Evolutionary conservation across 2,797 vertebrate species (phyloP).

Genomic region (Gallinago nigripennis): DNA sequence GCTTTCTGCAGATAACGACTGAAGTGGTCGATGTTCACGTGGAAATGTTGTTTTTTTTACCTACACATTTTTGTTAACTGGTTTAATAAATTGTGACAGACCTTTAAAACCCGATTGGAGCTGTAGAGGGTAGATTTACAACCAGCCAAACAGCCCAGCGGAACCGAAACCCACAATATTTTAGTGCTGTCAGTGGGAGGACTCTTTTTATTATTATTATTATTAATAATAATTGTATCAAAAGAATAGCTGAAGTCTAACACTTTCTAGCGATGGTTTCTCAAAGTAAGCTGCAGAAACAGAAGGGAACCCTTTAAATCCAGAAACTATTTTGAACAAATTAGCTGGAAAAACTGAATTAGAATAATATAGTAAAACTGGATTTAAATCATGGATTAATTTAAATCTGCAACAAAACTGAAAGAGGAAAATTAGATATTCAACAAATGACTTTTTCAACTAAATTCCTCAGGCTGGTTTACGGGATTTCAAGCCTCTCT

Average conservation of each 20-base stretch:
- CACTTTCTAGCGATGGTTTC: not conserved
- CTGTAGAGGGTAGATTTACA: not conserved
- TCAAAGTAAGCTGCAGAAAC: not conserved
- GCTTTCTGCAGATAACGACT: not conserved
- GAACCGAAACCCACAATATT: not conserved
- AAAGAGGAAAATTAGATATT: not conserved
- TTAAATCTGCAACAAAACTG: not conserved
- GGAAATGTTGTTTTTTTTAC: not conserved
- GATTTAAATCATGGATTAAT: not conserved
- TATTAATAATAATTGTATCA: not conserved
- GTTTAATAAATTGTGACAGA: slow-evolving; percentile 36
- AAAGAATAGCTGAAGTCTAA: not conserved
- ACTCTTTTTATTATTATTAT: not conserved
- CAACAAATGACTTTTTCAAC: not conserved
- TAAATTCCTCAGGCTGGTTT: not conserved
- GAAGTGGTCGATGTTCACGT: not conserved
- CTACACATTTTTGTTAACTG: slow-evolving; percentile 3
- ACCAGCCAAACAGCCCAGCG: not conserved
- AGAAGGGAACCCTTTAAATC: not conserved
- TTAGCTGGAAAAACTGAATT: not conserved
- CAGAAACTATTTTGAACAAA: not conserved
- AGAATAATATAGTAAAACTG: not conserved
- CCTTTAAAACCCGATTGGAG: not conserved
- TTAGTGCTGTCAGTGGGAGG: not conserved
- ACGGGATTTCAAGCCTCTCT: not conserved